These are phyloP conservation scores for Parauchenoglanis punctatus DNA, from an alignment of 2,797 vertebrate species.

Conservation along the genomic window DNA sequence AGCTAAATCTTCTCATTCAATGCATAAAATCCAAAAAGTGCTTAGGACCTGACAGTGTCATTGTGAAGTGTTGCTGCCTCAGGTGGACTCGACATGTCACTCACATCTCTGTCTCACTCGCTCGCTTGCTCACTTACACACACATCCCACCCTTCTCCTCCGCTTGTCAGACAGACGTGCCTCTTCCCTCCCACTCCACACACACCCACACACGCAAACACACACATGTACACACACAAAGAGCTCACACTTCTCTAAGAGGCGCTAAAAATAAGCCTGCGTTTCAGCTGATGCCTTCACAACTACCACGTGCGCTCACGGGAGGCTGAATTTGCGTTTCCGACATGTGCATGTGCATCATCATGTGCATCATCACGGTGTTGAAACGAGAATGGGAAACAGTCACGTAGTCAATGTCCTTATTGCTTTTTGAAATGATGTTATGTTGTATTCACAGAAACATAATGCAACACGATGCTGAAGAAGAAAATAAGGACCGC, in stretches of 20 bases:
- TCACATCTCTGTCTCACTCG: constrained; percentile 11
- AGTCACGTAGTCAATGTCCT: background rate
- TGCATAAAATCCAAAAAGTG: background rate
- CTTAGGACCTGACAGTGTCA: background rate
- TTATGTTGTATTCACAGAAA: background rate
- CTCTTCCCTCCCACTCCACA: constrained; percentile 24
- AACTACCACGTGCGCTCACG: constrained; percentile 60
- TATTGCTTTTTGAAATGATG: background rate
- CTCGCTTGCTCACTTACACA: background rate
- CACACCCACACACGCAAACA: background rate
- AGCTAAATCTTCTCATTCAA: background rate
- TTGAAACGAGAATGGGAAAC: background rate
- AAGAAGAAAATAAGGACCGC: background rate
- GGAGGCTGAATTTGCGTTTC: constrained; percentile 61
- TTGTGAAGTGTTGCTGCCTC: constrained; percentile 29
- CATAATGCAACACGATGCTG: background rate
- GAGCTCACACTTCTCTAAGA: constrained; percentile 49
- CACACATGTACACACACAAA: constrained; percentile 11
- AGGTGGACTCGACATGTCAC: constrained; percentile 20
- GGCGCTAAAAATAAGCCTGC: constrained; percentile 62
- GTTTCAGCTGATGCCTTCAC: constrained; percentile 61
- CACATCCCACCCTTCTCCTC: background rate
- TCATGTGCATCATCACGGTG: constrained; percentile 24
- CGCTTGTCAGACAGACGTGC: constrained; percentile 34
- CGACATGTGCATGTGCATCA: no score